phyloP scores from a whole-genome alignment of 2,113 vertebrate genomes.

The Rhabdornis inornatus region DNA sequence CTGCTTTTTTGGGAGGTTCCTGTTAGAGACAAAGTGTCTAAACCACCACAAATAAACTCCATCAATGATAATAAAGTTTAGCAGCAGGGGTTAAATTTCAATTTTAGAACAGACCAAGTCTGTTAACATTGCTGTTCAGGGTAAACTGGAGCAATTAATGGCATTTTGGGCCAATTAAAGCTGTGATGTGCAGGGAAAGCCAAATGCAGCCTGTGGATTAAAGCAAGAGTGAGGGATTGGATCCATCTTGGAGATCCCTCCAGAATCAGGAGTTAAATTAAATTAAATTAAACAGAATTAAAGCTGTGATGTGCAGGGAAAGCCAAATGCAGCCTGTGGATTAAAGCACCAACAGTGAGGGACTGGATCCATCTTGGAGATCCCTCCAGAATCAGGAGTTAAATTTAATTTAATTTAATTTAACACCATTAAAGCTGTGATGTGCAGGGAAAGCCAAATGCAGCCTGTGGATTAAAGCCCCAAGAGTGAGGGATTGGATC shows the following conservation, averaged over 20 bases:
- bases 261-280: no score
- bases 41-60: neutral
- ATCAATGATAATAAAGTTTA: neutral
- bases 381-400: no score
- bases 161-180: neutral
- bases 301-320: no score
- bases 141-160: neutral
- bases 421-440: no score
- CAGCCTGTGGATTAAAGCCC: no score
- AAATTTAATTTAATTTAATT: no score
- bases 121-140: neutral
- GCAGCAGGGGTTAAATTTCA: neutral
- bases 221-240: neutral
- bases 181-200: neutral
- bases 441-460: no score
- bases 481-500: no score
- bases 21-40: neutral
- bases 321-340: no score
- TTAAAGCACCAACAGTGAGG: no score
- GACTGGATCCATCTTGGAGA: no score
- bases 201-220: rapidly evolving
- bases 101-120: neutral
- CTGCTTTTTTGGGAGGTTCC: neutral
- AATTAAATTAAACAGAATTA: no score
- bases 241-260: neutral